Evolutionary conservation across 2,797 vertebrate species (phyloP).

Genomic region (Cheirogaleus major): DNA sequence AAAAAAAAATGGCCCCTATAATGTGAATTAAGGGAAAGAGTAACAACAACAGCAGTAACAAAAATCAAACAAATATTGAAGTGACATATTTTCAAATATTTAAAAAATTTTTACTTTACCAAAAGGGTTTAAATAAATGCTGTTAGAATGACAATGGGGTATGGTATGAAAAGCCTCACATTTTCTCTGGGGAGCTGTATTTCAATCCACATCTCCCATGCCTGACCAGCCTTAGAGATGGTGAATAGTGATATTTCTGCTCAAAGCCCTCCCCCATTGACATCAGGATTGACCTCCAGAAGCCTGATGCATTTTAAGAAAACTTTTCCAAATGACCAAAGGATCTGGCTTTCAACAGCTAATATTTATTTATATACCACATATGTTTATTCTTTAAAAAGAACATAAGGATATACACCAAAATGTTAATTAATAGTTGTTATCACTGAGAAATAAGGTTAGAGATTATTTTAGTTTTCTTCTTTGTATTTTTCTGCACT

Average conservation of each 20-base stretch:
- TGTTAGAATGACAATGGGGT: neutral
- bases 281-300: neutral
- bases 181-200: neutral
- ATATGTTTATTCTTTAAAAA: neutral
- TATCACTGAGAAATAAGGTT: neutral
- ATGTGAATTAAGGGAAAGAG: neutral
- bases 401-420: neutral
- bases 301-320: neutral
- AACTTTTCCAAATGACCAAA: neutral
- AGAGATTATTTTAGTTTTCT: constrained; percentile 25
- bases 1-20: neutral
- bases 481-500: constrained; percentile 5
- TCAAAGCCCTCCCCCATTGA: neutral
- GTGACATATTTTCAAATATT: neutral
- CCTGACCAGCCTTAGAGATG: neutral
- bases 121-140: neutral
- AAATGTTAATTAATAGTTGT: constrained; percentile 30
- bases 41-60: neutral
- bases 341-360: neutral
- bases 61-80: neutral
- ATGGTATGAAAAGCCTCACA: neutral
- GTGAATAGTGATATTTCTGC: neutral
- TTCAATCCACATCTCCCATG: neutral
- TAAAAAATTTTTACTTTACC: neutral
- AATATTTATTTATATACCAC: neutral